A percentile compares a stretch with the other conserved stretches of the same genome.
Evolutionary conservation across 2,797 vertebrate genomes (phyloP).

Genomic region (Hyperoplus immaculatus): DNA sequence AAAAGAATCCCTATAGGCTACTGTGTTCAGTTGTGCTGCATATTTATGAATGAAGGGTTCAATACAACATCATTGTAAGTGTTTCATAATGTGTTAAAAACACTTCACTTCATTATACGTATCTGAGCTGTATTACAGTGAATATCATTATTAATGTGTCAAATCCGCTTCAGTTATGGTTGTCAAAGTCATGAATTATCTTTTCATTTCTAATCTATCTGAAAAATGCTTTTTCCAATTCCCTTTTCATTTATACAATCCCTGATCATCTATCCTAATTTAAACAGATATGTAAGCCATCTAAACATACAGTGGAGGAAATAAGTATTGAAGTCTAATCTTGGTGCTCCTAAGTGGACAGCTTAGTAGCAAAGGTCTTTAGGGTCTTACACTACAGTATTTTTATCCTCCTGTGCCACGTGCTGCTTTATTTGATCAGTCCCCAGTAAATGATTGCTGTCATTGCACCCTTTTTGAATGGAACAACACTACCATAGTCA

Average conservation of each 20-base stretch:
- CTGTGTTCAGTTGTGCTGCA: too few species aligned
- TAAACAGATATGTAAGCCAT: too few species aligned
- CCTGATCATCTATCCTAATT: neutral
- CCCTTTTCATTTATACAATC: neutral
- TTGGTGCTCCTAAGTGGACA: neutral
- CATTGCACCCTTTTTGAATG: neutral
- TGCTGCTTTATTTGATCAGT: neutral
- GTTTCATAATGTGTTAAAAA: neutral
- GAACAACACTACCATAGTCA: slow-evolving; percentile 9
- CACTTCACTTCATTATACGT: neutral
- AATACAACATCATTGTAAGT: neutral
- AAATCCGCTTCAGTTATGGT: neutral
- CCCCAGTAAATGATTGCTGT: neutral
- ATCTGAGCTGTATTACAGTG: neutral
- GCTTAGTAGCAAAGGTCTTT: slow-evolving; percentile 9
- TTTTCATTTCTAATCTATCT: neutral
- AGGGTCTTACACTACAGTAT: slow-evolving; percentile 26
- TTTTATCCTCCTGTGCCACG: slow-evolving; percentile 1
- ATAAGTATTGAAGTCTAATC: neutral
- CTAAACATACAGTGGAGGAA: too few species aligned
- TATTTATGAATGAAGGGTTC: neutral
- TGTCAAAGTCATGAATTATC: neutral
- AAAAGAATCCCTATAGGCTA: too few species aligned
- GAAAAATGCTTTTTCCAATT: neutral
- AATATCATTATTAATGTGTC: neutral